Base-by-base conservation (phyloP, 2,113 vertebrate genomes). In the Speoplatyrhinus poulsoni region DNA sequence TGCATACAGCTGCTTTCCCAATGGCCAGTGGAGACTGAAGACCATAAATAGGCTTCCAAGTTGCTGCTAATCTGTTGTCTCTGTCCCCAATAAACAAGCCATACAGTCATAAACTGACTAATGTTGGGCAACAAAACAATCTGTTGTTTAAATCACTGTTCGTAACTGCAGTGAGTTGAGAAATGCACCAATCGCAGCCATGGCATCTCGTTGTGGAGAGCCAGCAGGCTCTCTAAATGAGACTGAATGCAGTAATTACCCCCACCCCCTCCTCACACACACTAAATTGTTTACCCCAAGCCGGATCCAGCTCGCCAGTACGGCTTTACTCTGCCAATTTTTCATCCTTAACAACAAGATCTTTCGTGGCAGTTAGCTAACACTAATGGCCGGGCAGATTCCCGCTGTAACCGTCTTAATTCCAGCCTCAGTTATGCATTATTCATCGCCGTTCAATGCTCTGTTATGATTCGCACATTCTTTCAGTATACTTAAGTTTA, bases 261-360 rank as follows among this genome's bases (percentile, higher is more conserved):
- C 84, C 82, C 62, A 3, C 54, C 54, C 4, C 54, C 54, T 8
- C 48, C 32, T 63, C 61, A 46, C 80, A 41, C 36, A 0, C 60
- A 9, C 88, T 88, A 90, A 91, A 91, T 84, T 89, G 86, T 92
- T 91, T 89, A 88, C 82, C 77, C 78, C 77, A 72, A 91, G 86
- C 72, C 67, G 81, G 80, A 88, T 88, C 85, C 79, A 55, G 79
- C 84, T 70, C 19, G 86, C 83, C 77, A 47, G 50, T 68, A 68
- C 75, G 77, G 87, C 87, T 87, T 26, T 81, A 85, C 84, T 78
- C 73, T 48, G 84, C 81, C 84, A 83, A 62, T 80, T 80, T 72
- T 79, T 80, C 85, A 83, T 84, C 82, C 69, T 72, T 72, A 79
- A 81, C 63, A 74, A 82, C 71, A 19, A 80, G 66, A 88, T 88